phyloP scores from a whole-genome alignment of 92 coral and sea anemone genomes.

The Actinostola sp. region DNA sequence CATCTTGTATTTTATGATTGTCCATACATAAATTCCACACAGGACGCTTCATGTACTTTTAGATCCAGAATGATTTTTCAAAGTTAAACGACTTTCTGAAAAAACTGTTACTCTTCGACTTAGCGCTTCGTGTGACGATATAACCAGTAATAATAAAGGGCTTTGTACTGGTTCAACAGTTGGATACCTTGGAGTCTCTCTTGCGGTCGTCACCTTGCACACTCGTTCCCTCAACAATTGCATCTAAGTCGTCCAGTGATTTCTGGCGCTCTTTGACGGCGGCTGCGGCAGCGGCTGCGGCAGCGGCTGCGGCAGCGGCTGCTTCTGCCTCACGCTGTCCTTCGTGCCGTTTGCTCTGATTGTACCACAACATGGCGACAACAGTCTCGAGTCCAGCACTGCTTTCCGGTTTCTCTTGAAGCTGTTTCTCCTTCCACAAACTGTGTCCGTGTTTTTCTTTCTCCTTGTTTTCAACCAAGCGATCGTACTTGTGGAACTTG shows the following conservation, averaged over 20 bases:
- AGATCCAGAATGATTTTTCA: slow-evolving; percentile 6
- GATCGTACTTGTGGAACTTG: slow-evolving; percentile 78
- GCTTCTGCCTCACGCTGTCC: slow-evolving; percentile 13
- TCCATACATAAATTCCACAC: not conserved
- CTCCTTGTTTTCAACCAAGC: slow-evolving; percentile 56
- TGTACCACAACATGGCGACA: slow-evolving; percentile 88
- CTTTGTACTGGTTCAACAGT: slow-evolving; percentile 28
- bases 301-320: slow-evolving; percentile 6
- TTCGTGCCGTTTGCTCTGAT: slow-evolving; percentile 69
- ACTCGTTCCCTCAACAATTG: not conserved
- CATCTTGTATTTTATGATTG: not conserved
- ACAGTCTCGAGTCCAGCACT: slow-evolving; percentile 64
- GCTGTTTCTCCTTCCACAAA: slow-evolving; percentile 78
- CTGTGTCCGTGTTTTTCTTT: slow-evolving; percentile 53
- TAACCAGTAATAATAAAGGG: not conserved
- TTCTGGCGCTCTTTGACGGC: slow-evolving; percentile 21
- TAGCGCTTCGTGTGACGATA: not conserved
- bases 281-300: slow-evolving; percentile 20
- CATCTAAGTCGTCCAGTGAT: not conserved
- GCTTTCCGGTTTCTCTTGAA: slow-evolving; percentile 47
- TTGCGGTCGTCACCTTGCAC: not conserved
- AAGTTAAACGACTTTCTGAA: slow-evolving; percentile 1
- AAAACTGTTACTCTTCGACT: not conserved
- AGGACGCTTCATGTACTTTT: not conserved
- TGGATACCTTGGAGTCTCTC: slow-evolving; percentile 13